Percentiles rank a stretch among this genome's conserved stretches.
Evolutionary conservation across 2,797 vertebrate genomes (phyloP).

Genomic region (Staurois parvus): DNA sequence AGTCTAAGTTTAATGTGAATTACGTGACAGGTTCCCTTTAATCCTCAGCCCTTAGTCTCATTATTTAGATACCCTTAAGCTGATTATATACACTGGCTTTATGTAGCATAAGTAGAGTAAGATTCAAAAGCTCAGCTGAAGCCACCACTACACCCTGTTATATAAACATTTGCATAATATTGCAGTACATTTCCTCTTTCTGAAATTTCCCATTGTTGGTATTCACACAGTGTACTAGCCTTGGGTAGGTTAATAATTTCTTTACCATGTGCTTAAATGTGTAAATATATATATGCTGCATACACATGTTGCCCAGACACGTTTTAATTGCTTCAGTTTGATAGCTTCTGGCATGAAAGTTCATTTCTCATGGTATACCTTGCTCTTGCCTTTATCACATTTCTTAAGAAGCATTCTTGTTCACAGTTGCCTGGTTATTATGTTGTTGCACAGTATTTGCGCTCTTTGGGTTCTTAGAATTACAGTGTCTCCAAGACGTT

Average conservation of each 20-base stretch:
- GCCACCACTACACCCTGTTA: background rate
- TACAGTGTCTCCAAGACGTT: background rate
- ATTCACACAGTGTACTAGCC: background rate
- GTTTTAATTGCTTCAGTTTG: slow-evolving; percentile 11
- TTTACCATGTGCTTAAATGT: slow-evolving; percentile 2
- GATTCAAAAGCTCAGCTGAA: background rate
- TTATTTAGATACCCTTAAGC: slow-evolving; percentile 5
- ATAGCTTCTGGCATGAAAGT: background rate
- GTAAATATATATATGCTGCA: background rate
- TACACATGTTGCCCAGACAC: background rate
- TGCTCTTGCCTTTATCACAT: background rate
- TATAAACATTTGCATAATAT: background rate
- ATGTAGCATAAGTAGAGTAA: background rate
- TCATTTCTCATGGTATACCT: background rate
- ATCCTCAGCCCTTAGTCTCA: background rate
- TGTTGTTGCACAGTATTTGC: background rate
- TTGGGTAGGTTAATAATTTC: slow-evolving; percentile 1
- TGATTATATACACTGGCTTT: background rate
- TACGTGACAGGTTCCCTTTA: background rate
- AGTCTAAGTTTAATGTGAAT: background rate
- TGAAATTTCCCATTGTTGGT: too few species aligned
- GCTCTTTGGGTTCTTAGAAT: background rate
- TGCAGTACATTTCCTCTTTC: background rate
- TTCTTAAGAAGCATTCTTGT: background rate
- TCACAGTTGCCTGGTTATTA: background rate